phyloP scores from a whole-genome alignment of 2,888 invertebrate genomes.

The Cheilosia urbana region DNA sequence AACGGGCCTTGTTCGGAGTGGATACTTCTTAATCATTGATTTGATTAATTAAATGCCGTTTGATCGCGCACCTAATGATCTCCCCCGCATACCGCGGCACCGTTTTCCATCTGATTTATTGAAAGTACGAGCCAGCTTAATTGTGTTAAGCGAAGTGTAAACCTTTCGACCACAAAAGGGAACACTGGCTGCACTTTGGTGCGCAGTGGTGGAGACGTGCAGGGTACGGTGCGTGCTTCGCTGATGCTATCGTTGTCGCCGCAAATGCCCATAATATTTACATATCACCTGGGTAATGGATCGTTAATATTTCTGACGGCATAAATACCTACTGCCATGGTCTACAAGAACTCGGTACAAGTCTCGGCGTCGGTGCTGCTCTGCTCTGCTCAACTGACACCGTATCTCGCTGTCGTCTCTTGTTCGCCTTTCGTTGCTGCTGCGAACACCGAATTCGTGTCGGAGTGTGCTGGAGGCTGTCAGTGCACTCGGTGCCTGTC shows the following conservation, averaged over 20 bases:
- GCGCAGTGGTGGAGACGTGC: background rate
- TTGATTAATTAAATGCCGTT: conserved; percentile 73
- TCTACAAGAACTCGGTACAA: conserved; percentile 13
- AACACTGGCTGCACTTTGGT: conserved; percentile 13
- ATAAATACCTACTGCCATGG: conserved; percentile 68
- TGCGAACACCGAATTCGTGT: conserved; percentile 54
- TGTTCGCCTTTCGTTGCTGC: conserved; percentile 20
- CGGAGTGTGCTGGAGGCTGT: conserved; percentile 52
- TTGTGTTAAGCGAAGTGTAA: conserved; percentile 71
- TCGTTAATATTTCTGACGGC: conserved; percentile 73
- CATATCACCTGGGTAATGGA: conserved; percentile 73
- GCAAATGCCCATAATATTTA: conserved; percentile 74
- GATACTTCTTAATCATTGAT: conserved; percentile 68
- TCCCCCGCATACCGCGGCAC: conserved; percentile 38
- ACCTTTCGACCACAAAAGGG: conserved; percentile 54
- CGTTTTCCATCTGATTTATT: conserved; percentile 67
- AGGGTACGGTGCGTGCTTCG: background rate
- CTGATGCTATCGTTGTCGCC: conserved; percentile 68
- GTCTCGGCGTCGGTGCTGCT: background rate
- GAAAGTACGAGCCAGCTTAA: conserved; percentile 65
- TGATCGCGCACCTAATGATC: conserved; percentile 70
- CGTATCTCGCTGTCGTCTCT: conserved; percentile 16
- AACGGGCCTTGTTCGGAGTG: background rate
- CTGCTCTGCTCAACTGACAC: conserved; percentile 26
- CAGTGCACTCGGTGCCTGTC: conserved; percentile 42